phyloP scores from a whole-genome alignment of 92 coral and sea anemone genomes.

The Muricea muricata region DNA sequence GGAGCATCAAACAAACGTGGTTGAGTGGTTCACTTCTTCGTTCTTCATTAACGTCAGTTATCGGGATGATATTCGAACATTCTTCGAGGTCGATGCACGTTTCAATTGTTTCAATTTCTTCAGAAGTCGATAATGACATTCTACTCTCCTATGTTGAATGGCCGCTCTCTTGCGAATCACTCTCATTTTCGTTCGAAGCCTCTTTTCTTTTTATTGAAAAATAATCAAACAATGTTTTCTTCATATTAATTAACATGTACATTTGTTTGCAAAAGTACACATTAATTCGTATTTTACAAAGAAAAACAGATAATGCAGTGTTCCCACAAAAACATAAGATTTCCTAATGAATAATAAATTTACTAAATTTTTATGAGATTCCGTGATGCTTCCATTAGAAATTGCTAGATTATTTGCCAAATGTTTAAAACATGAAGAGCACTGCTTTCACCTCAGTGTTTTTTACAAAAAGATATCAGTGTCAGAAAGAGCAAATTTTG shows the following conservation, averaged over 20 bases:
- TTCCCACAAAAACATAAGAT: constrained; percentile 3
- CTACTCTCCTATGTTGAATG: neutral
- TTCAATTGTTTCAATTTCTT: neutral
- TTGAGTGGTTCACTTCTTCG: constrained; percentile 1
- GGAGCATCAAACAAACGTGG: neutral
- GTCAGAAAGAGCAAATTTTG: too few species aligned
- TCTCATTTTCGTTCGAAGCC: neutral
- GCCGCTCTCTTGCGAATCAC: constrained; percentile 6
- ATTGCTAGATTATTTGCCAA: neutral
- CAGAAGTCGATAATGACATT: neutral
- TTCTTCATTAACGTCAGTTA: neutral
- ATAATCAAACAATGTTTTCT: neutral
- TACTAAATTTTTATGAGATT: neutral
- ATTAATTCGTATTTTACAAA: too few species aligned
- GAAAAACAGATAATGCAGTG: neutral
- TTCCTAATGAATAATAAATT: neutral
- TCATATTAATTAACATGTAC: constrained; percentile 4
- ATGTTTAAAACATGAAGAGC: too few species aligned
- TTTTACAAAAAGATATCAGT: too few species aligned
- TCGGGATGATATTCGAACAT: too few species aligned
- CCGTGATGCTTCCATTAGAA: neutral
- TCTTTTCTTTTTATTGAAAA: constrained; percentile 11
- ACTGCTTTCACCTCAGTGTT: too few species aligned
- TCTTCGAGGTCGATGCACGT: too few species aligned
- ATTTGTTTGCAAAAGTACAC: neutral